Evolutionary conservation across 1,140 invertebrate species (phyloP).

Genomic region (Drosophila pallidifrons): DNA sequence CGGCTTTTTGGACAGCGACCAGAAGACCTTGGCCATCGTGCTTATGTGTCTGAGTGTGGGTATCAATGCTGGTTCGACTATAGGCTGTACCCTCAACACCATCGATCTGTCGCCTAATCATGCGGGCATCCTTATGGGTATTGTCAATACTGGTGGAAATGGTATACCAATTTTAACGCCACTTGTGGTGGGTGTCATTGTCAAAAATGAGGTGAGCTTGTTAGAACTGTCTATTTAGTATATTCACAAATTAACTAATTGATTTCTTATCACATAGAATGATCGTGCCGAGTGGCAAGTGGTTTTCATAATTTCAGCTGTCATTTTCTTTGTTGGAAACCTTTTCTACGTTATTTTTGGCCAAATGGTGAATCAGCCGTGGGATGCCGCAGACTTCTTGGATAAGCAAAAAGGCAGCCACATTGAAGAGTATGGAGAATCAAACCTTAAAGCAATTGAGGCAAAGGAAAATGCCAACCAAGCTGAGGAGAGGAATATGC

Average conservation of each 20-base stretch:
- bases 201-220: conserved; percentile 87
- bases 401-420: not conserved
- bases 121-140: conserved; percentile 89
- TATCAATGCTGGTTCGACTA: conserved; percentile 90
- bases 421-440: conserved; percentile 43
- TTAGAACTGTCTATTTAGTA: too few relatives aligned
- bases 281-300: conserved; percentile 89
- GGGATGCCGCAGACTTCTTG: conserved; percentile 87
- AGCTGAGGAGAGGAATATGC: not conserved
- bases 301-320: conserved; percentile 91
- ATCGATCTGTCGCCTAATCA: conserved; percentile 92
- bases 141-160: conserved; percentile 91
- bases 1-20: conserved; percentile 86
- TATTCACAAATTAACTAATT: conserved; percentile 30
- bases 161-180: conserved; percentile 90
- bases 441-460: conserved; percentile 26
- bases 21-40: conserved; percentile 86
- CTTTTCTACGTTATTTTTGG: conserved; percentile 90
- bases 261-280: conserved; percentile 77
- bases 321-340: conserved; percentile 89
- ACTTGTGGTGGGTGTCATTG: conserved; percentile 87
- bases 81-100: conserved; percentile 89
- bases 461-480: too few relatives aligned
- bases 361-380: conserved; percentile 87
- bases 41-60: conserved; percentile 90